Evolutionary conservation across 2,113 vertebrate species (phyloP), one percentile per base, ranked within the genome.

Genomic region (Hemicordylus capensis): DNA sequence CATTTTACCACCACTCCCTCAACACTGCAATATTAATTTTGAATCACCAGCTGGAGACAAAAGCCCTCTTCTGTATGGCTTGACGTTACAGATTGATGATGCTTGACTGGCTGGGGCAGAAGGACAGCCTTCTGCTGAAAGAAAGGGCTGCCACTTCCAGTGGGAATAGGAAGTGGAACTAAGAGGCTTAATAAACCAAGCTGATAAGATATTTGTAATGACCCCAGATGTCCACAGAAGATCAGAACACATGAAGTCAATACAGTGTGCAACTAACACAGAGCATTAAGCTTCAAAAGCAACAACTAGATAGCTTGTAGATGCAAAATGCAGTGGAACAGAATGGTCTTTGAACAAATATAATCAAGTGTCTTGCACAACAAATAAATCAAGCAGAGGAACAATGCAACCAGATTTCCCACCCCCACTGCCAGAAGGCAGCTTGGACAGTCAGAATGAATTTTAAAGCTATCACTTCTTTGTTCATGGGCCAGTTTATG

Each of bases 11-110:
- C 85, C 85, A 85, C 34, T 87, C 76, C 85, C 90, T 81, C 87
- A 37, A 76, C 58, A 89, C 70, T 79, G 76, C 85, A 87, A 92
- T 91, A 92, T 90, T 94, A 94, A 95, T 91, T 92, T 86, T 91
- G 58, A 92, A 87, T 91, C 77, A 90, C 91, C 93, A 96, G 93
- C 91, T 95, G 95, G 89, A 94, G 61, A 95, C 24, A 66, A 92
- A 94, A 92, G 28, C 37, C 87, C 89, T 61, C 91, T 91, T 95
- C 91, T 93, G 42, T 94, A 63, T 91, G 79, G 87, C 76, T 91
- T 94, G 91, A 95, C 92, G 90, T 86, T 83, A 86, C 81, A 95
- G 95, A 96, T 90, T 94, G 92, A 95, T 93, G 95, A 93, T 56
- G 84, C 89, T 87, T 91, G 83, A 95, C 83, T 83, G 76, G 88